These are phyloP conservation scores for Paragorgia papillata DNA, from an alignment of 92 coral and sea anemone species.

Conservation along the genomic window DNA sequence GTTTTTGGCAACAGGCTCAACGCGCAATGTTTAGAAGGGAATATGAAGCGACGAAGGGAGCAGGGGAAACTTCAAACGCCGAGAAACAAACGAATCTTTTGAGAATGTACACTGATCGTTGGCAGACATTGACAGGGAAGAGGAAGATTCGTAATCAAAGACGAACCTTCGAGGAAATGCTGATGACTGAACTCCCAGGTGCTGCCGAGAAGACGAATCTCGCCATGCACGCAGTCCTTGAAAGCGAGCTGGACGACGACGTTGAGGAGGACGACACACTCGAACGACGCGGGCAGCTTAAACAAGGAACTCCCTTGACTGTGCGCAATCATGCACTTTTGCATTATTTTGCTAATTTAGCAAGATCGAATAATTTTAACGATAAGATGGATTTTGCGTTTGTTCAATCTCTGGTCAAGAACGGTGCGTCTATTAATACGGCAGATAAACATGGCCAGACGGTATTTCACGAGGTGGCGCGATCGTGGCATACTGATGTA, in stretches of 20 bases:
- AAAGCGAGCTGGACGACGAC: constrained; percentile 23
- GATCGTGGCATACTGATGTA: constrained; percentile 93
- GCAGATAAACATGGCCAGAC: constrained; percentile 97
- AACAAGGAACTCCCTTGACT: constrained; percentile 49
- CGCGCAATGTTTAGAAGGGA: neutral
- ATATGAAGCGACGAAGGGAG: neutral
- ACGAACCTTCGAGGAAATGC: constrained; percentile 36
- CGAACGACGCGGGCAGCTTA: neutral
- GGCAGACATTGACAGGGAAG: constrained; percentile 42
- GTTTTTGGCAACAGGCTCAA: too few species aligned
- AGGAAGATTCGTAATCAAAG: constrained; percentile 30
- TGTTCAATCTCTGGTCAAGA: constrained; percentile 79
- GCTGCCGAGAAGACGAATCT: constrained; percentile 30
- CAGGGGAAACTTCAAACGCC: neutral
- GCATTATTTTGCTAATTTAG: constrained; percentile 86
- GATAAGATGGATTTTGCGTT: constrained; percentile 90
- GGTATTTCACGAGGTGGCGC: constrained; percentile 83
- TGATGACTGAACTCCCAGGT: constrained; percentile 37
- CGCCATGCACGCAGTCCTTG: constrained; percentile 42
- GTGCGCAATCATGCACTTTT: constrained; percentile 89
- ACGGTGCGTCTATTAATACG: constrained; percentile 81
- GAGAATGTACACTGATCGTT: constrained; percentile 37
- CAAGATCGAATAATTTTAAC: constrained; percentile 71
- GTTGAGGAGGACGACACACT: neutral
- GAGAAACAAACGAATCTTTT: neutral